Evolutionary conservation across 2,113 vertebrate genomes (phyloP).

Genomic region (Capricornis sumatraensis): DNA sequence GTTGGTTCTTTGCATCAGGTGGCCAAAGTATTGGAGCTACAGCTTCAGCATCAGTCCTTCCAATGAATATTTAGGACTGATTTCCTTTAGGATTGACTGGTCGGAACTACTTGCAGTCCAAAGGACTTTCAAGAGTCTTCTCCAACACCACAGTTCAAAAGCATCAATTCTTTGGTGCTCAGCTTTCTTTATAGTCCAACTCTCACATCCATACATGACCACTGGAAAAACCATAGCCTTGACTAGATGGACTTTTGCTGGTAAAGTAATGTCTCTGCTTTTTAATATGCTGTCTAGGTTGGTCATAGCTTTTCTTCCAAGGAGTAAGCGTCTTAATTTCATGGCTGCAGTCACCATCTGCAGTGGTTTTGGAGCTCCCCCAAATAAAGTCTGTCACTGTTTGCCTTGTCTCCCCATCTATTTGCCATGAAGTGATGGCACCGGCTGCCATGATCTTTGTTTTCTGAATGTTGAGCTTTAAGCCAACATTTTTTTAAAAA

Average conservation of each 20-base stretch:
- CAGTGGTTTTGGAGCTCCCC: background rate
- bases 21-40: background rate
- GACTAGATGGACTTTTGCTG: background rate
- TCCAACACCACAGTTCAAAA: background rate
- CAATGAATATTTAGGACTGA: background rate
- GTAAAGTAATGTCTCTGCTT: background rate
- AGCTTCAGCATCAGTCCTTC: background rate
- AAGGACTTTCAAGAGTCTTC: background rate
- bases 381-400: background rate
- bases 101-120: background rate
- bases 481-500: background rate
- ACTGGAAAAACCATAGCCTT: background rate
- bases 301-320: background rate
- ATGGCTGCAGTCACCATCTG: background rate
- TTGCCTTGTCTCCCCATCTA: background rate
- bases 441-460: background rate
- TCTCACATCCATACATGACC: background rate
- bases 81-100: background rate
- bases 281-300: background rate
- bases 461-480: background rate
- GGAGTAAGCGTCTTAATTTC: background rate
- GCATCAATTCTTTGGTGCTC: background rate
- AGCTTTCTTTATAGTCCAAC: background rate
- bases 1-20: background rate
- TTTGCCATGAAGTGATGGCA: background rate